Evolutionary conservation across 2,888 invertebrate species (phyloP), one percentile per base, ranked within the genome.

Genomic region (Chaetogeoica ovagalla): DNA sequence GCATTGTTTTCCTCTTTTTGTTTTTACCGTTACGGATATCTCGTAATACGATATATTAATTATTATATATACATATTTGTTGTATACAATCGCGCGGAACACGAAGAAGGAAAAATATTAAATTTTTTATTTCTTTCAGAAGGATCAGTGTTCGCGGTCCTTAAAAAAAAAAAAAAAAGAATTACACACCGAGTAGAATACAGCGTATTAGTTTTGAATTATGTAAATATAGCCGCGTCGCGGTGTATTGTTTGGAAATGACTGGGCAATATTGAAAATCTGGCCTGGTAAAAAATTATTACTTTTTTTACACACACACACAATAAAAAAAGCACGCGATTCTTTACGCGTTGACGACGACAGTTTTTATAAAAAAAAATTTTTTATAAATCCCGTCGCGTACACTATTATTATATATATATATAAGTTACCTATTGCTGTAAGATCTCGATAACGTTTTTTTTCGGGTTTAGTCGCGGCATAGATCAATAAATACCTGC

Each of bases 201-300:
- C 55, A 19, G 19, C 1, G 23, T 23, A 23, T 66, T n/a, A 59
- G 43, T 43, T 76, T 13, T 37, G 30, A 76, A 66, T 75, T 66
- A 76, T 76, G 66, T 76, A 76, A 76, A 76, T 68, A 76, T 68
- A 17, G n/a, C 75, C n/a, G 30, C 30, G 30, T 30, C 30, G 30
- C 30, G 30, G 30, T 4, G 30, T 30, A 76, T 76, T 76, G 75
- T 76, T 59, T 76, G 57, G 39, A 76, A 59, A 76, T 68, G 66
- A 76, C 59, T 76, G 21, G 75, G 19, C 75, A 5, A 74, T 30
- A 55, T 19, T 55, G 8, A 17, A 55, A 4, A 55, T 30, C 19
- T 48, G 48, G 21, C 21, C 21, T 1, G 30, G 30, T 30, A 30
- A 2, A 30, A 30, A 30, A 30, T 30, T 30, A 30, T 30, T 4